Evolutionary conservation across 2,113 vertebrate species (phyloP).

Genomic region (Poeciliopsis prolifica): DNA sequence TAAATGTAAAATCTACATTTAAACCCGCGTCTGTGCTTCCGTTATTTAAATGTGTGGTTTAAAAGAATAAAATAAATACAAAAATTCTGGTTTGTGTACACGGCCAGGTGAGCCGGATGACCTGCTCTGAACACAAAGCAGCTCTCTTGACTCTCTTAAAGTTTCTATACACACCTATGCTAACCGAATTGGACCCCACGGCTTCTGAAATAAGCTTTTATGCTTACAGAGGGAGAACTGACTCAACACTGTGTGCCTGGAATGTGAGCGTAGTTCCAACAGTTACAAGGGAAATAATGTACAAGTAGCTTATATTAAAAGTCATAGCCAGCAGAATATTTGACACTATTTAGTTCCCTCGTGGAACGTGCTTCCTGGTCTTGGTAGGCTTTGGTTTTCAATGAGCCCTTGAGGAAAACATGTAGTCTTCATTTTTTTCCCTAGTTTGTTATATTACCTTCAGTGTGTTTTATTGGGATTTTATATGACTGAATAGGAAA

Average conservation of each 20-base stretch:
- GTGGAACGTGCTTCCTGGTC: conserved; percentile 14
- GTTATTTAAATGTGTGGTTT: conserved; percentile 12
- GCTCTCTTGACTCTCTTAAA: conserved; percentile 40
- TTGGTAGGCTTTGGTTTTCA: conserved; percentile 23
- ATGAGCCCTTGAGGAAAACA: neutral
- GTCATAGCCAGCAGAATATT: conserved; percentile 8
- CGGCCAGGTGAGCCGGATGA: conserved; percentile 20
- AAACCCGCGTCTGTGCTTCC: neutral
- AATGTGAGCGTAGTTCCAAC: conserved; percentile 38
- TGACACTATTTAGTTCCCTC: conserved; percentile 12
- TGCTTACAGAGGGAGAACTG: conserved; percentile 40
- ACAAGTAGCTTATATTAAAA: conserved; percentile 32
- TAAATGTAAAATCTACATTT: conserved; percentile 17
- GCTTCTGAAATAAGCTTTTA: conserved; percentile 38
- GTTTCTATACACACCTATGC: conserved; percentile 40
- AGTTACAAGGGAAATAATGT: conserved; percentile 28
- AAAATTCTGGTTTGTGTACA: conserved; percentile 18
- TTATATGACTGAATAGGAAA: neutral
- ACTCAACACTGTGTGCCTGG: conserved; percentile 19
- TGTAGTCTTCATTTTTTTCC: neutral
- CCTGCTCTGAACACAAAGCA: conserved; percentile 33
- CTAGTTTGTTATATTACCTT: neutral
- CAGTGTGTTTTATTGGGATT: neutral
- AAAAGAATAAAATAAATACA: conserved; percentile 9
- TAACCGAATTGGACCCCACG: conserved; percentile 19